Base-by-base conservation (phyloP, 2,888 invertebrate genomes). In the Pyrrhia umbra region DNA sequence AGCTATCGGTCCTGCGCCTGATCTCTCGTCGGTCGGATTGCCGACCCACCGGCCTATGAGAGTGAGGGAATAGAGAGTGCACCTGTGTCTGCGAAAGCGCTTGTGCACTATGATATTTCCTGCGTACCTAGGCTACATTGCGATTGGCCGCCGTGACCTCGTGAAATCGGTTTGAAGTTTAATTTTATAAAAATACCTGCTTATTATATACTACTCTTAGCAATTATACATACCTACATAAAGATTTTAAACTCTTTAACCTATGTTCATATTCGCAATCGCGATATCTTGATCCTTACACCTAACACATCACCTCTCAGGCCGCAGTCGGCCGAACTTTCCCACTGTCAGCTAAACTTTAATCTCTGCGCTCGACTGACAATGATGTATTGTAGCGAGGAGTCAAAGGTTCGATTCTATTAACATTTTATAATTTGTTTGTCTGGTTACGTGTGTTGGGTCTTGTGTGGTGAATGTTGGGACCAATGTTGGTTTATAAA, bases 371-470 rank as follows among this genome's bases (percentile, higher is more conserved):
- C 59, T 40, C 15, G 76, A 71, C 86, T 88, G 92, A 92, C 92
- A 92, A 92, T 92, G 92, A 92, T 90, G 91, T 92, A 92, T 92
- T 92, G 91, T 92, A 68, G 80, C 68, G 76, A 20, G 34, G 83
- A 91, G 92, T 91, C 92, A 91, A 90, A 92, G 92, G 92, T 92
- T 89, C 86, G 80, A 84, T 86, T 88, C 88, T 87, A 91, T 92
- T 92, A 91, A 90, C 91, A 92, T 92, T 91, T 90, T 90, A 88
- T 90, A 89, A 91, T 91, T 90, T 89, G 89, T 90, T 88, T 87
- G 83, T 85, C 80, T 76, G 75, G 73, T 80, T 74, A 75, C 79
- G 39, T n/a, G 60, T 40, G 64, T 71, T 59, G 56, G 18, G 21
- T 40, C 46, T 51, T 49, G 43, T 47, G 23, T 15, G 20, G 58